Base-by-base conservation (phyloP, 2,113 vertebrate genomes). In the Astur gentilis region DNA sequence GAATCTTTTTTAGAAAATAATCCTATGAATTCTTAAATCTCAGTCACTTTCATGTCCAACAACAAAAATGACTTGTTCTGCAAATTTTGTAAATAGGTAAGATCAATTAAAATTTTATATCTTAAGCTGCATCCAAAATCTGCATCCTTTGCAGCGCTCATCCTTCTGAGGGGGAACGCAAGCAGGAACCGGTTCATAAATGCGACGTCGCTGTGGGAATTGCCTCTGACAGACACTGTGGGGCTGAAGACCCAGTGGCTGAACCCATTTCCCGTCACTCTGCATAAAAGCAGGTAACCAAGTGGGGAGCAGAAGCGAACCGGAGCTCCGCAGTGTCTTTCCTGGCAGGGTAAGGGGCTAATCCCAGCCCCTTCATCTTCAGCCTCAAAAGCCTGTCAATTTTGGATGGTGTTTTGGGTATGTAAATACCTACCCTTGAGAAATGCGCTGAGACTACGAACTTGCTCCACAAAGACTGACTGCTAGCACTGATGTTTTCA, bases 161-260 rank as follows among this genome's bases (percentile, higher is more conserved):
- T 62, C 40, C 12, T 78, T 67, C 62, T 3, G 5, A 58, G 15
- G 7, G 18, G 54, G 7, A 81, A 54, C 1, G 0, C 16, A 49
- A 54, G 10, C 16, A 75, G 14, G 13, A 92, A 23, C 8, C 11
- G 47, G 49, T 57, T 69, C 54, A 71, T 54, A 71, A 82, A 70
- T 47, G 36, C 1, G 3, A 25, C 0, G 0, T 36, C 8, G 4
- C 31, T 45, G 16, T 0, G 0, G 57, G 60, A 91, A 44, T 82
- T 36, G 44, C 40, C 27, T 62, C 60, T 87, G 60, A 52, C 26
- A 50, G 86, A 26, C 9, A 9, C 9, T 16, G 9, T 42, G 50
- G 18, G 61, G 72, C 64, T 84, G 47, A 65, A 83, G 32, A 2
- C 42, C 49, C 54, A 2, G 2, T 40, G 47, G 12, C 19, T 77